Base-by-base conservation (phyloP, 64 coral and sea anemone species). In the Platygyra sinensis region DNA sequence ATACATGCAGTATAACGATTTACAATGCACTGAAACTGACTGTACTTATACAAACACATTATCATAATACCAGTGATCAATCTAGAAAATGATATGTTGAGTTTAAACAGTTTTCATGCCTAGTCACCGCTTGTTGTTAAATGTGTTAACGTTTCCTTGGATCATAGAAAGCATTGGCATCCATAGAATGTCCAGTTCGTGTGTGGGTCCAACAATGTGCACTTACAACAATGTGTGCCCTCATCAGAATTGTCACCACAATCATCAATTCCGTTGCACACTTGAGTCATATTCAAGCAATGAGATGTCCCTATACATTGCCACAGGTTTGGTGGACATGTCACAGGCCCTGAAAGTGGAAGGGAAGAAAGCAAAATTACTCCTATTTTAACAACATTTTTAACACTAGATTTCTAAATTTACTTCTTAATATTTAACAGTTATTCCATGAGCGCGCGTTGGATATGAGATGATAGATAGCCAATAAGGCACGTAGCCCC, bases 201-300 rank as follows among this genome's bases (percentile, higher is more conserved):
- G 10, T 7, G 54, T 57, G 3, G 15, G 54, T 12, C 54, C 15
- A 11, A 75, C 64, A 12, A 88, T 25, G n/a, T n/a, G 18, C 27
- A 94, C 96, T 94, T 86, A 98, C 96, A 77, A 33, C 96, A 98
- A 67, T 93, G 90, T 74, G 87, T 42, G 61, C 96, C 93, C 76
- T 98, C 96, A 52, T 98, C 96, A 24, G 93, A 98, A 60, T 98
- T 87, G 72, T 98, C 96, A 30, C 90, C 90, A 75, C 96, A 98
- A 54, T 98, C 87, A 88, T 95, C 57, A 39, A 20, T 89, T 4
- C 87, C 96, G 85, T 98, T 71, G 67, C 96, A 98, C 22, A 98
- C 96, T 82, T 91, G 69, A 52, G 57, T 11, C 24, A 95, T 46
- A 22, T 60, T 57, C 74, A 98, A 87, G 51, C 96, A 98, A 30